Percentiles rank a stretch among this genome's conserved stretches.
Conservation (phyloP, 2,113 vertebrate genomes). For the Bothrops jararaca region DNA sequence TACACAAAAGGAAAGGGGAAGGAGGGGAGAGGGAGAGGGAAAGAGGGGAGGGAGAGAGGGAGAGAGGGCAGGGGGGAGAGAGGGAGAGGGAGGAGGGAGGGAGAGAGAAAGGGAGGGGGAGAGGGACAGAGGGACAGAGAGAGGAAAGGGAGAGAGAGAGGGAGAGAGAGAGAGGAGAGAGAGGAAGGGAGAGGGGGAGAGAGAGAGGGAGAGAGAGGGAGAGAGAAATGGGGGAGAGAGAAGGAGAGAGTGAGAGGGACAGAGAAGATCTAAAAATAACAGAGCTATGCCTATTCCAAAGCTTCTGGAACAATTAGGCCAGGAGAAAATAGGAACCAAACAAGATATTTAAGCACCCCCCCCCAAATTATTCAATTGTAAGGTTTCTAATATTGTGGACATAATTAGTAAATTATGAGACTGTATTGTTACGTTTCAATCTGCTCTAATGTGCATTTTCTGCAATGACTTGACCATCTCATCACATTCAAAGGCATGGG, state of each 20-base stretch:
- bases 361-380: background rate
- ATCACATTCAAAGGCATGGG: background rate
- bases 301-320: background rate
- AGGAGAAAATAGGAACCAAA: background rate
- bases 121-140: background rate
- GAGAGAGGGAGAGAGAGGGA: too few relatives aligned
- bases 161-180: too few relatives aligned
- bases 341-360: too few relatives aligned
- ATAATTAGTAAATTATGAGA: background rate
- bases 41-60: too few relatives aligned
- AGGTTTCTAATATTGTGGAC: too few relatives aligned
- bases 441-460: background rate
- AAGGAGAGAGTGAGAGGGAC: too few relatives aligned
- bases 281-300: background rate
- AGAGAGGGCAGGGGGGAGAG: too few relatives aligned
- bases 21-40: too few relatives aligned
- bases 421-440: background rate
- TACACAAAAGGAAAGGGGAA: background rate
- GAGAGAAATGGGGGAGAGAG: too few relatives aligned
- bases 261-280: background rate
- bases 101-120: background rate
- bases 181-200: too few relatives aligned
- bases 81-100: rapidly evolving
- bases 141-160: too few relatives aligned
- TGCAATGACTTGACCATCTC: background rate